Conservation (phyloP, 2,888 invertebrate genomes). For the Sturmia bella region DNA sequence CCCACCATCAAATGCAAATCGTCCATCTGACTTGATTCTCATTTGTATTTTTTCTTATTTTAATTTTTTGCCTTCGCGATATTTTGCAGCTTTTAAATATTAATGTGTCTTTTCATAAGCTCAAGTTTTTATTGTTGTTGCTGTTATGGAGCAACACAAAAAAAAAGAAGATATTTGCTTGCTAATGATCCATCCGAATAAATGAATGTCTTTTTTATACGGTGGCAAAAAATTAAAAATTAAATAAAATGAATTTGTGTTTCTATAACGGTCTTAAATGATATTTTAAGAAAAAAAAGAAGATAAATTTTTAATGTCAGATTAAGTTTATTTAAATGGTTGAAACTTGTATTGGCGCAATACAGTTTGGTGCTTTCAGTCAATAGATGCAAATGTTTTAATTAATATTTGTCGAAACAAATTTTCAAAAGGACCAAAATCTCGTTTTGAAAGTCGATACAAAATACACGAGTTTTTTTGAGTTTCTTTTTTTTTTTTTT, state of each 20-base stretch:
- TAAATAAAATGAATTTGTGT: constrained; percentile 38
- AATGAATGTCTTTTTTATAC: constrained; percentile 50
- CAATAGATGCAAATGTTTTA: background rate
- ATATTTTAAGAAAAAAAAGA: constrained; percentile 28
- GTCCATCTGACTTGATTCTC: constrained; percentile 55
- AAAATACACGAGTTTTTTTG: no score
- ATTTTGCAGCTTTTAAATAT: constrained; percentile 40
- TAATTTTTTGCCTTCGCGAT: background rate
- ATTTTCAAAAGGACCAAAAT: no score
- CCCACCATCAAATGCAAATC: constrained; percentile 53
- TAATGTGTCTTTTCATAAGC: constrained; percentile 29
- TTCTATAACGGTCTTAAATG: constrained; percentile 42
- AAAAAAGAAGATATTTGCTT: constrained; percentile 26
- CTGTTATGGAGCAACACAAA: constrained; percentile 26
- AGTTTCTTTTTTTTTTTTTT: no score
- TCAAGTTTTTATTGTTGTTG: constrained; percentile 31
- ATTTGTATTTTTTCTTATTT: constrained; percentile 4
- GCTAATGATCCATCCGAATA: constrained; percentile 61
- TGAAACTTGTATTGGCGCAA: background rate
- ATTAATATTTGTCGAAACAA: no score
- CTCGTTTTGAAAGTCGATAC: no score
- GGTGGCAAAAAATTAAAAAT: constrained; percentile 56
- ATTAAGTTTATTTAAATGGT: constrained; percentile 30
- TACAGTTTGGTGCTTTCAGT: background rate
- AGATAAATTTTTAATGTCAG: constrained; percentile 18